Percentiles rank a stretch among this genome's conserved stretches.
Conservation (phyloP, 2,113 vertebrate species). For the Eclectus roratus region DNA sequence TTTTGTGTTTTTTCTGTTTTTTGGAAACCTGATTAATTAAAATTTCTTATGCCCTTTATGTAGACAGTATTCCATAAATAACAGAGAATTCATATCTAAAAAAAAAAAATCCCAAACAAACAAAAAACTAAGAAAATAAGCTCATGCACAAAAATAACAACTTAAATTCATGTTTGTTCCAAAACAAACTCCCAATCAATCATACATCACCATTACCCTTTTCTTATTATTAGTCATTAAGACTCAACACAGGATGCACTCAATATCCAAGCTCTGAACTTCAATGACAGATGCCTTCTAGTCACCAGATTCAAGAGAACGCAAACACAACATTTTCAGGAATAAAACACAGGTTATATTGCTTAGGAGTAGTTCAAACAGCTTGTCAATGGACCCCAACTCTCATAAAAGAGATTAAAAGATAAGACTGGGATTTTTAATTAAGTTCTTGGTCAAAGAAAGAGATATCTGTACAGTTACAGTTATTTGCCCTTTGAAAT, state of each 20-base stretch:
- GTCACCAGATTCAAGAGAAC: accelerated
- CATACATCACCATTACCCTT: neutral
- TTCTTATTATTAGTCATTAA: neutral
- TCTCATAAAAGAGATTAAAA: neutral
- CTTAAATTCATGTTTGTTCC: neutral
- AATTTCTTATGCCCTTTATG: neutral
- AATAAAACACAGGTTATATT: neutral
- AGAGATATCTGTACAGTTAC: neutral
- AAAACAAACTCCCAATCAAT: neutral
- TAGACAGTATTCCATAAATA: neutral
- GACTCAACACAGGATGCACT: neutral
- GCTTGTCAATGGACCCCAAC: neutral
- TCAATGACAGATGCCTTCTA: accelerated
- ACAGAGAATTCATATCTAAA: neutral
- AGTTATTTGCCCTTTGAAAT: neutral
- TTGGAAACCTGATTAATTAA: constrained; percentile 3
- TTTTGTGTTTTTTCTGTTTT: neutral
- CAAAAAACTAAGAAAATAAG: neutral
- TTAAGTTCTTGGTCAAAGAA: neutral
- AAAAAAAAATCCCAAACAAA: neutral
- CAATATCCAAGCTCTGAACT: neutral
- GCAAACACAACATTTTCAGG: neutral
- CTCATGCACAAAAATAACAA: neutral
- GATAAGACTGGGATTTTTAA: neutral
- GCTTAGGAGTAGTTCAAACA: neutral